Conservation (phyloP, 1,140 invertebrate genomes). For the Macrobrachium nipponense region DNA sequence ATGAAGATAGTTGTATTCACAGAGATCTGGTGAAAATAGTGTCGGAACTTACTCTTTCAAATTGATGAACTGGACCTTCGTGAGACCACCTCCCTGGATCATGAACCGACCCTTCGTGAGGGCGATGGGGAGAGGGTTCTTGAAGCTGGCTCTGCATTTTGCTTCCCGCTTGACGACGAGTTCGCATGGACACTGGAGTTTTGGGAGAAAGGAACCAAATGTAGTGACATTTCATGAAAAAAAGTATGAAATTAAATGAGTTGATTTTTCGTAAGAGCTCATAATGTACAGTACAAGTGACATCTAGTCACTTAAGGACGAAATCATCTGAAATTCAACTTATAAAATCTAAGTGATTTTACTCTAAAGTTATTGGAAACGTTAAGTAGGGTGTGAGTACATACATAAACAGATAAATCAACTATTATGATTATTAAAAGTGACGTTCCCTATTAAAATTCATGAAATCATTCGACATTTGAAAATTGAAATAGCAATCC, state of each 20-base stretch:
- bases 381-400: no score
- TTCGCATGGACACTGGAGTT: conserved; percentile 70
- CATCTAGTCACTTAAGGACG: no score
- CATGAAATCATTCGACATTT: no score
- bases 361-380: no score
- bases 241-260: background rate
- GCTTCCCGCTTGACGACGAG: conserved; percentile 76
- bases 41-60: conserved; percentile 72
- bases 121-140: conserved; percentile 83
- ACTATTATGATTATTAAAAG: no score
- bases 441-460: no score
- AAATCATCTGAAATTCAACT: no score
- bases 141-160: conserved; percentile 78
- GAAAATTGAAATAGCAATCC: no score
- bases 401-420: no score
- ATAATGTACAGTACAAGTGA: no score
- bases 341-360: no score
- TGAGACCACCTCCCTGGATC: conserved; percentile 83
- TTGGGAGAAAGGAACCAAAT: background rate
- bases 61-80: conserved; percentile 79
- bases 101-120: conserved; percentile 81
- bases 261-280: no score
- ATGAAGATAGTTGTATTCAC: background rate
- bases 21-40: background rate
- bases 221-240: background rate